A percentile compares a stretch with the other conserved stretches of the same genome.
Evolutionary conservation across 2,113 vertebrate species (phyloP).

Genomic region (Hydrolagus affinis): DNA sequence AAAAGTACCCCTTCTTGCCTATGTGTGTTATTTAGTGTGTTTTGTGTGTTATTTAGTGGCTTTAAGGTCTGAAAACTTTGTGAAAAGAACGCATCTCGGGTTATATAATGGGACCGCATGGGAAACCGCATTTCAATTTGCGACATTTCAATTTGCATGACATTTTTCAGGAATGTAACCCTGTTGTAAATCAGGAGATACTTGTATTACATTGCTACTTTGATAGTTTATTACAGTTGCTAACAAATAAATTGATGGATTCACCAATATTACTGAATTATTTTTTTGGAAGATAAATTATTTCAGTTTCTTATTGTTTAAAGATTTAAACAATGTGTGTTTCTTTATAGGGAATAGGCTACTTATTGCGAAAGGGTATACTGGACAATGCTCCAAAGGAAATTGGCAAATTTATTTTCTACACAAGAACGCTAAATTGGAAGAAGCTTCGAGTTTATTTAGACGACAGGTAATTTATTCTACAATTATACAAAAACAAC

Average conservation of each 20-base stretch:
- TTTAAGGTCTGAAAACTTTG: too few relatives aligned
- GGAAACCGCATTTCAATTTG: too few relatives aligned
- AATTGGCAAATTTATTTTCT: constrained; percentile 97
- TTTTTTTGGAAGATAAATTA: neutral
- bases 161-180: too few relatives aligned
- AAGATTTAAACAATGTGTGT: constrained; percentile 33
- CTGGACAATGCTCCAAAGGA: constrained; percentile 84
- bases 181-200: too few relatives aligned
- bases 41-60: too few relatives aligned
- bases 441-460: constrained; percentile 96
- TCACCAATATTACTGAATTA: neutral
- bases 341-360: constrained; percentile 77
- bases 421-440: constrained; percentile 93
- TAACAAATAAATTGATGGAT: neutral
- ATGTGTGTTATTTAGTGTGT: too few relatives aligned
- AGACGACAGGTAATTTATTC: constrained; percentile 76
- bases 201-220: too few relatives aligned
- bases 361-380: constrained; percentile 94
- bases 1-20: too few relatives aligned
- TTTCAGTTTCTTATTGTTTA: constrained; percentile 1
- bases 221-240: neutral
- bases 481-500: neutral
- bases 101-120: too few relatives aligned
- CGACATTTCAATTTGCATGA: too few relatives aligned
- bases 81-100: too few relatives aligned